Percentiles rank a stretch among this genome's conserved stretches.
These are phyloP conservation scores for Eupithecia exiguata DNA, from an alignment of 2,888 invertebrate genomes.

Conservation along the genomic window DNA sequence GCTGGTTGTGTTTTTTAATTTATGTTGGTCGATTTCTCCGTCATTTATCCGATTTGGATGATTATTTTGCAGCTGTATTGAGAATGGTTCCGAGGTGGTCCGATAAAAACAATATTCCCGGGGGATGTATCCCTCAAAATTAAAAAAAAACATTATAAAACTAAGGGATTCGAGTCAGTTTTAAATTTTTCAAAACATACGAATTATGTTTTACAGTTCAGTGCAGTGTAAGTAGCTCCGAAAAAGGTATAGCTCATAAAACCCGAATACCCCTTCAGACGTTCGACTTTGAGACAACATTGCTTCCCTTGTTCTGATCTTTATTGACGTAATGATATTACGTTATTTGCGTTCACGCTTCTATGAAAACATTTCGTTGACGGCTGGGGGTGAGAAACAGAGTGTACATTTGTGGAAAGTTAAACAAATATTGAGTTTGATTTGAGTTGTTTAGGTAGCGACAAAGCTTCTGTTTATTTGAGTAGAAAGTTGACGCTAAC, in stretches of 20 bases:
- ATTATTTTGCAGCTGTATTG: no score
- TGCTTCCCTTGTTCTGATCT: slow-evolving; percentile 48
- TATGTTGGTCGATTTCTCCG: no score
- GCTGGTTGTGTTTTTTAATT: no score
- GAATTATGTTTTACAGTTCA: background rate
- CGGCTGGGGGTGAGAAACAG: slow-evolving; percentile 26
- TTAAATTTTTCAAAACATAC: background rate
- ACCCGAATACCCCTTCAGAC: slow-evolving; percentile 32
- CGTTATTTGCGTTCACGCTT: slow-evolving; percentile 42
- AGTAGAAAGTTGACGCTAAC: slow-evolving; percentile 13
- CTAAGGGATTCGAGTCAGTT: no score
- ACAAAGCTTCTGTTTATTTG: slow-evolving; percentile 5
- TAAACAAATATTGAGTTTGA: slow-evolving; percentile 24
- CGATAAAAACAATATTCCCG: no score
- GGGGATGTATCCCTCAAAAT: no score
- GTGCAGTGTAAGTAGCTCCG: background rate
- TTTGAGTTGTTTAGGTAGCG: slow-evolving; percentile 17
- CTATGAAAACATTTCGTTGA: slow-evolving; percentile 45
- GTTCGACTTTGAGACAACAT: slow-evolving; percentile 56
- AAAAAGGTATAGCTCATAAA: background rate
- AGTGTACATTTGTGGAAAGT: slow-evolving; percentile 30
- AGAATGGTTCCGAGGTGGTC: no score
- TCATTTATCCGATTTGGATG: no score
- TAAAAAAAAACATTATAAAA: no score
- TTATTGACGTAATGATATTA: slow-evolving; percentile 52